These are phyloP conservation scores for Pyrrhia umbra DNA, from an alignment of 2,888 invertebrate species.

Conservation along the genomic window DNA sequence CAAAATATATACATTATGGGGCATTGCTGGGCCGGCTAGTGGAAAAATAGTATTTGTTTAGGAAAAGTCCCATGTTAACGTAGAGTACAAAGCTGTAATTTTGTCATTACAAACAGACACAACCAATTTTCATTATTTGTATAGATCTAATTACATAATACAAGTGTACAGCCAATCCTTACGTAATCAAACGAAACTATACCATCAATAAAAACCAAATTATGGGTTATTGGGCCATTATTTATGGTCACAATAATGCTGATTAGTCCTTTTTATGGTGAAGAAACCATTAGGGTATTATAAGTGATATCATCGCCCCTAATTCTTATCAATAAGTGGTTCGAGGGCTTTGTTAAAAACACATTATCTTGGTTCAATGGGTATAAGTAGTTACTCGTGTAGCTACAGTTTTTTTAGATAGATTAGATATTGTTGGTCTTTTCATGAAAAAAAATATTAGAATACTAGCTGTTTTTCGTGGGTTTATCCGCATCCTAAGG, in stretches of 20 bases:
- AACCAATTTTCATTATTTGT: no score
- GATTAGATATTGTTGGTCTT: not conserved
- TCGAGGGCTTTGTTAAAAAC: constrained; percentile 18
- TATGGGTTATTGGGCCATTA: constrained; percentile 30
- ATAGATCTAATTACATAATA: not conserved
- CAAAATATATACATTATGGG: no score
- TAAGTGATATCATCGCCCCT: constrained; percentile 25
- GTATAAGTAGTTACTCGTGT: not conserved
- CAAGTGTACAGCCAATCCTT: constrained; percentile 12
- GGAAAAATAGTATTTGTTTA: no score
- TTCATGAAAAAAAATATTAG: no score
- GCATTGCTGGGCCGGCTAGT: no score
- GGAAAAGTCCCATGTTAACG: no score
- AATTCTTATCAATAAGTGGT: constrained; percentile 20
- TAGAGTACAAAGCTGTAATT: constrained; percentile 15
- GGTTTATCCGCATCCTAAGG: no score
- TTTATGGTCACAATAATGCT: constrained; percentile 30
- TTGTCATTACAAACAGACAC: no score
- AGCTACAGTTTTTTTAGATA: not conserved
- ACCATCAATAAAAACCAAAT: constrained; percentile 38
- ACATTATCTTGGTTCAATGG: constrained; percentile 19
- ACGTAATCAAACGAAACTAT: constrained; percentile 22
- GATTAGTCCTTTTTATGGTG: constrained; percentile 39
- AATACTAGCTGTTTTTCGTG: no score
- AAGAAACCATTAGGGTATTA: constrained; percentile 36